These are phyloP conservation scores for Nysson spinosus DNA, from an alignment of 2,888 invertebrate genomes.

Conservation along the genomic window DNA sequence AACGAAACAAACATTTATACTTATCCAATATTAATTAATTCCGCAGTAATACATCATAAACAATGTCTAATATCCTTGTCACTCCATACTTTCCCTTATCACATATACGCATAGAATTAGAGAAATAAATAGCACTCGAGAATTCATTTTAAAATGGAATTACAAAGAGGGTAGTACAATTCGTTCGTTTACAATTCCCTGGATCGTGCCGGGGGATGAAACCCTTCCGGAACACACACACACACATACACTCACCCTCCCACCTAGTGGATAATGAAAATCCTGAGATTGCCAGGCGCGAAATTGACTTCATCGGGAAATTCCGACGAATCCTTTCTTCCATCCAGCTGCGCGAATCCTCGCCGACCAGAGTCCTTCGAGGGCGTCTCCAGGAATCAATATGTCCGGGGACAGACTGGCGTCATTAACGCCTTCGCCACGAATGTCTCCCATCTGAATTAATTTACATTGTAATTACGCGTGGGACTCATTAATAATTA, in stretches of 20 bases:
- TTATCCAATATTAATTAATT: too few relatives aligned
- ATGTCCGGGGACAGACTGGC: slow-evolving; percentile 18
- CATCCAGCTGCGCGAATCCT: background rate
- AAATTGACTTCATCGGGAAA: slow-evolving; percentile 31
- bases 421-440: slow-evolving; percentile 1
- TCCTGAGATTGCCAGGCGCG: slow-evolving; percentile 31
- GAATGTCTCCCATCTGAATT: background rate
- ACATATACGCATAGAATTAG: too few relatives aligned
- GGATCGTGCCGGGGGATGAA: slow-evolving; percentile 16
- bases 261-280: slow-evolving; percentile 13
- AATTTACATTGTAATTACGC: background rate
- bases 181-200: slow-evolving; percentile 23
- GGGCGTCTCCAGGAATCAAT: slow-evolving; percentile 34
- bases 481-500: too few relatives aligned
- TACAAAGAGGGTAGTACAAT: too few relatives aligned
- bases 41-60: too few relatives aligned
- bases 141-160: too few relatives aligned
- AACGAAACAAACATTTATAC: too few relatives aligned
- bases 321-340: background rate
- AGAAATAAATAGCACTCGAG: too few relatives aligned
- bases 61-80: too few relatives aligned
- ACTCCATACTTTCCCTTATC: too few relatives aligned
- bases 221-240: background rate
- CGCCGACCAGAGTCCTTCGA: slow-evolving; percentile 24
- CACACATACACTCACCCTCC: slow-evolving; percentile 1